Evolutionary conservation across 2,797 vertebrate species (phyloP).

Genomic region (Danio jaintianensis): DNA sequence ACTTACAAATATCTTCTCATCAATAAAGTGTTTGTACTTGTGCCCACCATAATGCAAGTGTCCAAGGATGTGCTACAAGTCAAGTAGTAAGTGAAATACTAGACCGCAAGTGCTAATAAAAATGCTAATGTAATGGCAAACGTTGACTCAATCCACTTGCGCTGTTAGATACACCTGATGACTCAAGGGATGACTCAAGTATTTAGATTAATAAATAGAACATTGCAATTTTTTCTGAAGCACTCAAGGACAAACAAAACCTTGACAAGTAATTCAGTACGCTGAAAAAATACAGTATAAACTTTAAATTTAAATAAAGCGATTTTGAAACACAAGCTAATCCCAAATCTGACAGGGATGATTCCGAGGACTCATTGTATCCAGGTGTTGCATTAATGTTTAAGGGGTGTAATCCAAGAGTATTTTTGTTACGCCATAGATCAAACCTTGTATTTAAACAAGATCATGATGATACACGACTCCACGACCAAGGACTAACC

Average conservation of each 20-base stretch:
- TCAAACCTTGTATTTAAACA: not conserved
- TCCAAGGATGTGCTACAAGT: not conserved
- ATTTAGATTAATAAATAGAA: not conserved
- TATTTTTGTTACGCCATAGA: not conserved
- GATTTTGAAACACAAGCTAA: not conserved
- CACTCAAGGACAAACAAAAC: conserved; percentile 1
- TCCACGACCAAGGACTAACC: not conserved
- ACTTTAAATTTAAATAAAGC: not conserved
- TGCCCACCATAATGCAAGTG: not conserved
- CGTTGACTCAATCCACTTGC: not conserved
- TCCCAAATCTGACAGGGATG: not conserved
- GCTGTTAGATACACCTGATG: not conserved
- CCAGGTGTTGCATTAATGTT: not conserved
- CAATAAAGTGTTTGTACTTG: not conserved
- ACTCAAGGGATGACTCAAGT: not conserved
- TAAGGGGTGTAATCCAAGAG: not conserved
- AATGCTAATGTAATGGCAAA: conserved; percentile 14
- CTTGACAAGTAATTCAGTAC: not conserved
- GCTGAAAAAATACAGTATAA: not conserved
- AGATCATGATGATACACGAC: not conserved
- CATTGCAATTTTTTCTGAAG: not conserved
- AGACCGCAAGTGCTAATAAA: conserved; percentile 21
- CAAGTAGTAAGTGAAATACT: not conserved
- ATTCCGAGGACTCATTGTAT: not conserved
- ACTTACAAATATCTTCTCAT: not conserved